A percentile compares a stretch with the other conserved stretches of the same genome.
Evolutionary conservation across 2,888 invertebrate species (phyloP).

Genomic region (Hoplodrina ambigua): DNA sequence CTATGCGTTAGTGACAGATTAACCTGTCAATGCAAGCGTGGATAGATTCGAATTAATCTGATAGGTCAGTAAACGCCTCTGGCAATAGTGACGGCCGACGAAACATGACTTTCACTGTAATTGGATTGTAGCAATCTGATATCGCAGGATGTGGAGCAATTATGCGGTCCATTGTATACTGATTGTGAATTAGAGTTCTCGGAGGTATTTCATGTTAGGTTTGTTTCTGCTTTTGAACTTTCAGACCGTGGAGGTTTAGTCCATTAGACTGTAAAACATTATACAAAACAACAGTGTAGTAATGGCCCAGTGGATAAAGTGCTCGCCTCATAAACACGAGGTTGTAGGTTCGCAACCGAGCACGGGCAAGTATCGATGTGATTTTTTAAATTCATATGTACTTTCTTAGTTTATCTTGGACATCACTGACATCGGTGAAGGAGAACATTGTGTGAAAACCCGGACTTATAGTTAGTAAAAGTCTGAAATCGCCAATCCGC

Average conservation of each 20-base stretch:
- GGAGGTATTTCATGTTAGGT: background rate
- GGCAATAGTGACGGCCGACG: constrained; percentile 36
- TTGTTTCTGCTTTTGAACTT: background rate
- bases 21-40: constrained; percentile 57
- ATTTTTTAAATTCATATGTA: no score
- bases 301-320: no score
- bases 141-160: constrained; percentile 46
- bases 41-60: constrained; percentile 48
- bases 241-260: no score
- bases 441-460: no score
- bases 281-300: no score
- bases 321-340: no score
- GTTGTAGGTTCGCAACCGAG: no score
- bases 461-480: no score
- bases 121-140: constrained; percentile 48
- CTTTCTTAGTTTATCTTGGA: no score
- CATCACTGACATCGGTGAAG: no score
- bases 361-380: no score
- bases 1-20: constrained; percentile 58
- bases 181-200: constrained; percentile 17
- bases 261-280: background rate
- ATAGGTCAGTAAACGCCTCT: constrained; percentile 52
- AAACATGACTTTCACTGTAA: constrained; percentile 61
- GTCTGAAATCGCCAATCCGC: no score
- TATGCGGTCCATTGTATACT: constrained; percentile 37